Conservation (phyloP, 2,888 invertebrate species). For the Meiosimyza decipiens region DNA sequence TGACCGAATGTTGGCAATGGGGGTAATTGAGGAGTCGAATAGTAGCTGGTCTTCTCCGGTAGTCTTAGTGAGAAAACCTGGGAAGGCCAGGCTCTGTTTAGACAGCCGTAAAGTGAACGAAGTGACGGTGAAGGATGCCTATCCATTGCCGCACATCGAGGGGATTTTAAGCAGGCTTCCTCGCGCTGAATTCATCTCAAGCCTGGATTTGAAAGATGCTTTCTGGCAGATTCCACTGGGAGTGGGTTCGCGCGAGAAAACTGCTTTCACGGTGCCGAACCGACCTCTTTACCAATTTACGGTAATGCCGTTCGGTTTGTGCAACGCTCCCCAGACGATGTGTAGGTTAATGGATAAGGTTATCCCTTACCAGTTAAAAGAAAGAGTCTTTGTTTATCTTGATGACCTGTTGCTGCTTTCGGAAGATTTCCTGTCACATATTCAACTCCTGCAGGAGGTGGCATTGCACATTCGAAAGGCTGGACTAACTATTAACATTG, state of each 20-base stretch:
- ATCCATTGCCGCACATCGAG: slow-evolving; percentile 41
- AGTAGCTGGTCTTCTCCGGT: slow-evolving; percentile 56
- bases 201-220: slow-evolving; percentile 37
- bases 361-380: slow-evolving; percentile 6
- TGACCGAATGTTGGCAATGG: slow-evolving; percentile 52
- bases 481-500: neutral
- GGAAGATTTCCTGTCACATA: slow-evolving; percentile 4
- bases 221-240: slow-evolving; percentile 34
- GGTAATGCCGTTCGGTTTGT: slow-evolving; percentile 8
- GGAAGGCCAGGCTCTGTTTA: slow-evolving; percentile 49
- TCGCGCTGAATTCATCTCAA: slow-evolving; percentile 36
- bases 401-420: slow-evolving; percentile 2
- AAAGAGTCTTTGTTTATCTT: neutral
- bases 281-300: neutral
- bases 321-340: slow-evolving; percentile 14
- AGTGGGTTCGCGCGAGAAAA: neutral
- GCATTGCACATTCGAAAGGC: neutral
- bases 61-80: slow-evolving; percentile 49
- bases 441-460: slow-evolving; percentile 1
- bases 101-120: slow-evolving; percentile 53
- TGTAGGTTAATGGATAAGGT: slow-evolving; percentile 1
- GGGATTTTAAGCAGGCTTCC: slow-evolving; percentile 38
- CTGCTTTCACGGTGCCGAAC: slow-evolving; percentile 16
- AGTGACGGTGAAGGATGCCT: slow-evolving; percentile 45
- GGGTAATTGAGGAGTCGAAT: slow-evolving; percentile 52